Conservation (phyloP, 2,113 vertebrate genomes). For the Steatornis caripensis region DNA sequence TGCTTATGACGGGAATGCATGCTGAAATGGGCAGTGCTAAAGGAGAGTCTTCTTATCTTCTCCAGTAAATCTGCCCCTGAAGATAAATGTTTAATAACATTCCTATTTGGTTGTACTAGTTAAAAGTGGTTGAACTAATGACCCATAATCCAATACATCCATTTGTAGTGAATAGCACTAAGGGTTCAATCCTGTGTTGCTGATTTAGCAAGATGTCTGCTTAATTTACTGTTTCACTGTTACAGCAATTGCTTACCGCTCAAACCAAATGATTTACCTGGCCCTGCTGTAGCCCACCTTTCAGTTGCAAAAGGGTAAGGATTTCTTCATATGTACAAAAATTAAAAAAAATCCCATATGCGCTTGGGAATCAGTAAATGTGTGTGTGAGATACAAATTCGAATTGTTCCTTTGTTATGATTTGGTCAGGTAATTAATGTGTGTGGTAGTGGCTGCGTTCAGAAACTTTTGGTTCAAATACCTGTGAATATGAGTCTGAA, state of each 20-base stretch:
- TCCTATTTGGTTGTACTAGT: background rate
- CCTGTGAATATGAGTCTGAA: background rate
- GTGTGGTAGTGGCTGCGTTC: background rate
- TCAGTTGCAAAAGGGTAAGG: background rate
- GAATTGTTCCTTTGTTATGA: background rate
- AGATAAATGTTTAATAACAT: slow-evolving; percentile 43
- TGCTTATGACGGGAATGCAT: slow-evolving; percentile 25
- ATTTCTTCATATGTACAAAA: background rate
- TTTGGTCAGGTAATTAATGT: background rate
- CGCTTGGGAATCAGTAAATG: background rate
- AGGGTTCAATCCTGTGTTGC: background rate
- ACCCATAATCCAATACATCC: background rate
- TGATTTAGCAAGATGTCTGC: background rate
- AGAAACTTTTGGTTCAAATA: background rate
- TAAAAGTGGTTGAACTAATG: slow-evolving; percentile 33
- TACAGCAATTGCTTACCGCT: background rate
- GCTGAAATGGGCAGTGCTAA: background rate
- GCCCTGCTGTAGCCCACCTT: background rate
- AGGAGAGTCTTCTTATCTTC: slow-evolving; percentile 19
- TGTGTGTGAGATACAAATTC: background rate
- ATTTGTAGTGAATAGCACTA: background rate
- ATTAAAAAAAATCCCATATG: background rate
- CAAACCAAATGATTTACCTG: background rate
- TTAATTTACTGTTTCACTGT: background rate
- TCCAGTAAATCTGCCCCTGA: background rate